Evolutionary conservation across 2,113 vertebrate species (phyloP).

Genomic region (Pleuronectes platessa): DNA sequence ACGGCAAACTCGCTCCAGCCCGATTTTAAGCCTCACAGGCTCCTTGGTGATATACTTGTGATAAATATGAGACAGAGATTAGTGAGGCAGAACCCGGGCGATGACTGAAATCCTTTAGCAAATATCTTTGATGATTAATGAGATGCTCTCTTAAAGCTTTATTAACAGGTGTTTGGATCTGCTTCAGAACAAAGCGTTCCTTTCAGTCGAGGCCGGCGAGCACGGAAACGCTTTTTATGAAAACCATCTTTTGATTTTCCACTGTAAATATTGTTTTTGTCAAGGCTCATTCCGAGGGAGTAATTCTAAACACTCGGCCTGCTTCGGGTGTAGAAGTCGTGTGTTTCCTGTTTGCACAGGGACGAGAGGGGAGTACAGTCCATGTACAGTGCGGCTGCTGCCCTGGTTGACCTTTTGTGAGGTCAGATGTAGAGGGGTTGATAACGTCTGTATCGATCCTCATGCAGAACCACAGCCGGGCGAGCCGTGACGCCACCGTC

Average conservation of each 20-base stretch:
- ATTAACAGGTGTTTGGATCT: slow-evolving; percentile 15
- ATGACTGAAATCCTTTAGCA: slow-evolving; percentile 2
- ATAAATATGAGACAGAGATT: background rate
- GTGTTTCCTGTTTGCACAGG: slow-evolving; percentile 10
- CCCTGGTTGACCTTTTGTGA: slow-evolving; percentile 48
- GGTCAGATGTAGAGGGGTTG: slow-evolving; percentile 40
- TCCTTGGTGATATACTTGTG: too few relatives aligned
- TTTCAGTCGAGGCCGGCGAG: slow-evolving; percentile 7
- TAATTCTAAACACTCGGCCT: background rate
- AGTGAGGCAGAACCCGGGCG: background rate
- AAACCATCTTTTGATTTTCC: slow-evolving; percentile 27
- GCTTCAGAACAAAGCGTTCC: slow-evolving; percentile 35
- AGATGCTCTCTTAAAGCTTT: background rate
- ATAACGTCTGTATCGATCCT: slow-evolving; percentile 69
- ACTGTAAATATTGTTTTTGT: slow-evolving; percentile 40
- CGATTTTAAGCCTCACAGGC: background rate
- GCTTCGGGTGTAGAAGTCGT: background rate
- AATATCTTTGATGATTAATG: slow-evolving; percentile 55
- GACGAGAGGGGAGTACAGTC: too few relatives aligned
- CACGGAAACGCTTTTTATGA: slow-evolving; percentile 8
- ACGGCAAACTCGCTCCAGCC: background rate
- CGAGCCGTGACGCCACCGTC: slow-evolving; percentile 47
- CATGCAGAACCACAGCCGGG: slow-evolving; percentile 57
- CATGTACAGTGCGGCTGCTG: slow-evolving; percentile 18
- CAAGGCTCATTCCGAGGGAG: slow-evolving; percentile 6